A percentile compares a stretch with the other conserved stretches of the same genome.
Conservation (phyloP, 2,113 vertebrate genomes). For the Platysteira castanea region DNA sequence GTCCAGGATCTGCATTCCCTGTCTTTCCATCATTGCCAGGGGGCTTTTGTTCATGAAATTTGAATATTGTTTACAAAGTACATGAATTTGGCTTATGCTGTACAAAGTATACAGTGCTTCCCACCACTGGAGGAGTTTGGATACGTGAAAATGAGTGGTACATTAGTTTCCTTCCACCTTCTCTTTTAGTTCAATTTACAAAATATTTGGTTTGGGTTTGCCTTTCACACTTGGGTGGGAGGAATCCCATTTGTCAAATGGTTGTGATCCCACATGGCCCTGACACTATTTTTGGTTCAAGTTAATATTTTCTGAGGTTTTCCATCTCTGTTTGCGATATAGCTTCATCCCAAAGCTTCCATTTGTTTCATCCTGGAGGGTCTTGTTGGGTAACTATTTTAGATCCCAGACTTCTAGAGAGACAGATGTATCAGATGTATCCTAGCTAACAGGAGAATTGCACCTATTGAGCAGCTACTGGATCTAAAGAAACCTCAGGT, state of each 20-base stretch:
- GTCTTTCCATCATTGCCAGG: background rate
- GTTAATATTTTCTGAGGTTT: background rate
- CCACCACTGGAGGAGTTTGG: background rate
- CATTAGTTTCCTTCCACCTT: background rate
- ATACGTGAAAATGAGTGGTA: background rate
- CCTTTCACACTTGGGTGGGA: background rate
- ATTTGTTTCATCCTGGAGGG: background rate
- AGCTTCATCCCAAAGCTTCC: background rate
- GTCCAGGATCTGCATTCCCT: background rate
- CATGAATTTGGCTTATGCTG: background rate
- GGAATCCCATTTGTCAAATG: background rate
- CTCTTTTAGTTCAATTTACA: background rate
- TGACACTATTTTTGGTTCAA: background rate
- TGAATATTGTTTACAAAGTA: background rate
- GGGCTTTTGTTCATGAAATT: background rate
- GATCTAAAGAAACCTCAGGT: background rate
- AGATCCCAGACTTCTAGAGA: background rate
- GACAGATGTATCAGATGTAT: background rate
- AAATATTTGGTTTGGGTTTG: background rate
- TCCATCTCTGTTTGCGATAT: background rate
- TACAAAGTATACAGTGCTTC: background rate
- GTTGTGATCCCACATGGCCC: background rate
- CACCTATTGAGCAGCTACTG: background rate
- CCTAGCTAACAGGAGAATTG: background rate
- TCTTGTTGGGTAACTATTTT: background rate